phyloP scores from a whole-genome alignment of 2,113 vertebrate species.

The Amia ocellicauda region DNA sequence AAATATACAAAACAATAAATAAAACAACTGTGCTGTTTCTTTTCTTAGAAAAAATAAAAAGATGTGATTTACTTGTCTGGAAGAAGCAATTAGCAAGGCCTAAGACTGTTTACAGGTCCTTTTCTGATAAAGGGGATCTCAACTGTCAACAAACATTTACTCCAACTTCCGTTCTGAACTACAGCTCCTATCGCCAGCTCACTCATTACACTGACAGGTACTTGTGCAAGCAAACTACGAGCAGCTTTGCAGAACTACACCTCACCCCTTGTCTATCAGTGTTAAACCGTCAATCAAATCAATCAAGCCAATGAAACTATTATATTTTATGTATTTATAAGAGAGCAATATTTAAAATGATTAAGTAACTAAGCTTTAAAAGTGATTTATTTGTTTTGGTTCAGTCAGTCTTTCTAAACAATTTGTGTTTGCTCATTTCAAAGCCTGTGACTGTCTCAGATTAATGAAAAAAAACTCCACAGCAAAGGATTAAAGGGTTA shows the following conservation, averaged over 20 bases:
- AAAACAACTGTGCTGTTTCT: neutral
- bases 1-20: no score
- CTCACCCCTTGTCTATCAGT: constrained; percentile 49
- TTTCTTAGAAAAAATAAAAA: neutral
- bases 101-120: constrained; percentile 24
- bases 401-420: no score
- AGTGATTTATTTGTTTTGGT: no score
- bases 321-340: no score
- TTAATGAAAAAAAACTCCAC: no score
- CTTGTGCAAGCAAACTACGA: constrained; percentile 47
- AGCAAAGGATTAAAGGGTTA: no score
- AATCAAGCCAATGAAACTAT: no score
- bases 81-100: constrained; percentile 3
- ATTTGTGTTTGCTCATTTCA: no score
- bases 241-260: constrained; percentile 54
- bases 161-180: constrained; percentile 58
- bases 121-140: constrained; percentile 45
- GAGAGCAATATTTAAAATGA: no score
- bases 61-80: neutral
- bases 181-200: constrained; percentile 52
- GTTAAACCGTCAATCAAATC: no score
- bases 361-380: no score
- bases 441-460: no score
- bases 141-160: constrained; percentile 44
- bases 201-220: constrained; percentile 52